A percentile compares a stretch with the other conserved stretches of the same genome.
phyloP scores from a whole-genome alignment of 2,113 vertebrate species.

The Axis porcinus region DNA sequence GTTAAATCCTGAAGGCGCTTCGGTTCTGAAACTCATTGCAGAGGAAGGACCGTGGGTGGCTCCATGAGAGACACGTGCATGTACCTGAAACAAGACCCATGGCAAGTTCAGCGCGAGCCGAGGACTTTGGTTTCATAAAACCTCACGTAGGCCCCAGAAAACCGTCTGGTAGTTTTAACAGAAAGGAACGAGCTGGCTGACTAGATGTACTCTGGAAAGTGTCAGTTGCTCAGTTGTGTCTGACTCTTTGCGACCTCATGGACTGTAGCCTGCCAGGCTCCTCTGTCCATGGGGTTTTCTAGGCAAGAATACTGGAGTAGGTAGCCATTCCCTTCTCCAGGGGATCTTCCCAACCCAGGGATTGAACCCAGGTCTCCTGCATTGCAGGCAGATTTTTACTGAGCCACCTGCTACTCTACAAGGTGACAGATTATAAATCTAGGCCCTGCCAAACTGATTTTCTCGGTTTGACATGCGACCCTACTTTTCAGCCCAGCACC shows the following conservation, averaged over 20 bases:
- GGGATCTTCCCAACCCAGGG: background rate
- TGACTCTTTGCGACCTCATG: background rate
- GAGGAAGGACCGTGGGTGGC: constrained; percentile 78
- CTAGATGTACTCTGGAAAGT: background rate
- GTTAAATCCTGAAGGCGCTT: background rate
- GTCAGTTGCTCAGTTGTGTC: background rate
- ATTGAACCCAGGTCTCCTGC: background rate
- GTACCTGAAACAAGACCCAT: constrained; percentile 77
- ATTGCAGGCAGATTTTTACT: background rate
- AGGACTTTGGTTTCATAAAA: background rate
- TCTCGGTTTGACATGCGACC: background rate
- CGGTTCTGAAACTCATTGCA: constrained; percentile 59
- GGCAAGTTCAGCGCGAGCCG: background rate
- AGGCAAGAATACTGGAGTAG: background rate
- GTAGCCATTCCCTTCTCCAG: background rate
- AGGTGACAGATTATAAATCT: background rate
- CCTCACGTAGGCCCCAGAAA: background rate
- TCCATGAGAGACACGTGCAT: constrained; percentile 83
- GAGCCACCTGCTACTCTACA: background rate
- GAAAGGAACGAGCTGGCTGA: background rate
- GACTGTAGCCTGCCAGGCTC: background rate
- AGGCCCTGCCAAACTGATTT: background rate
- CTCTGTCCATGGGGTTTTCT: background rate
- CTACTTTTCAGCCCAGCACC: background rate
- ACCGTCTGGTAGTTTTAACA: background rate